These are phyloP conservation scores for Dunckerocampus dactyliophorus DNA, from an alignment of 2,113 vertebrate genomes.

Conservation along the genomic window DNA sequence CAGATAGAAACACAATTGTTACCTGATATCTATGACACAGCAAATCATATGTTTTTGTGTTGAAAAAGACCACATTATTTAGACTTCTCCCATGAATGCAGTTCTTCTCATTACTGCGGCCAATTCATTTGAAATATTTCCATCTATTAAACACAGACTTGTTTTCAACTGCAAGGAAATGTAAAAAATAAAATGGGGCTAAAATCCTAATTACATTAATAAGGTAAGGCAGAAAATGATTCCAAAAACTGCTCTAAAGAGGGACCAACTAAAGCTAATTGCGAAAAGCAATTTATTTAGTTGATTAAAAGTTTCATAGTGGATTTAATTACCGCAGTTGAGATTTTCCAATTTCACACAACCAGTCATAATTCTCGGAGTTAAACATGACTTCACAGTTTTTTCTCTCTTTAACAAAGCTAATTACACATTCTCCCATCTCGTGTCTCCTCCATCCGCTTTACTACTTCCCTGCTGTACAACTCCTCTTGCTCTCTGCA, in stretches of 20 bases:
- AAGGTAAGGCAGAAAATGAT: constrained; percentile 41
- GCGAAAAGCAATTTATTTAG: constrained; percentile 74
- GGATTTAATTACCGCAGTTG: constrained; percentile 69
- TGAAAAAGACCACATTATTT: too few relatives aligned
- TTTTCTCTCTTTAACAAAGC: constrained; percentile 43
- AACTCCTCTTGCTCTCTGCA: constrained; percentile 57
- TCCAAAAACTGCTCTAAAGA: constrained; percentile 25
- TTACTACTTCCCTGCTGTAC: constrained; percentile 51
- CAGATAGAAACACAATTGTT: too few relatives aligned
- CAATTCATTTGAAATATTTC: not conserved
- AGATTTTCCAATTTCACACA: constrained; percentile 62
- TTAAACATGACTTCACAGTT: constrained; percentile 45
- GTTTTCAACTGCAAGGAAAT: not conserved
- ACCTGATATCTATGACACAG: too few relatives aligned
- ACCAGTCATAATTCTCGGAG: constrained; percentile 55
- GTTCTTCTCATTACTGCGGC: not conserved
- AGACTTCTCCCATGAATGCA: too few relatives aligned
- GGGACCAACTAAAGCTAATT: constrained; percentile 53
- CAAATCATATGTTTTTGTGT: too few relatives aligned
- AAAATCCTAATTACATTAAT: constrained; percentile 18
- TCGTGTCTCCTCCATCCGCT: constrained; percentile 30
- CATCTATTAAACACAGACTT: not conserved
- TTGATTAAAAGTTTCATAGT: constrained; percentile 70
- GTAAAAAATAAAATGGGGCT: constrained; percentile 17
- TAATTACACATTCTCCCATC: constrained; percentile 49